These are phyloP conservation scores for Neolamprologus devosi DNA, from an alignment of 2,113 vertebrate species.

Conservation along the genomic window DNA sequence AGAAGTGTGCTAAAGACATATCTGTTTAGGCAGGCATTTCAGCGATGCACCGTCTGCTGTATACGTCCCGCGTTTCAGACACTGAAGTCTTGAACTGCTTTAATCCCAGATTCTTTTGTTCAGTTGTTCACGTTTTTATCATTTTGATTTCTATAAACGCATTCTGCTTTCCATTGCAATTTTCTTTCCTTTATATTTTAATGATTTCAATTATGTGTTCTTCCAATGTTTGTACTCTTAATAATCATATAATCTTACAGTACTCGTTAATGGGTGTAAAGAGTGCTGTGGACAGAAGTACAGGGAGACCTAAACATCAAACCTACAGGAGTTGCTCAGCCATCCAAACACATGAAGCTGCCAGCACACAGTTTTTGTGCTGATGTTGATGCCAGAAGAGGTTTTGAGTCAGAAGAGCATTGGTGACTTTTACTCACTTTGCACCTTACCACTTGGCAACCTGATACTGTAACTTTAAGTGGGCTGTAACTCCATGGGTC, in stretches of 20 bases:
- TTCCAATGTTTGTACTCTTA: background rate
- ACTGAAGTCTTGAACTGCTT: background rate
- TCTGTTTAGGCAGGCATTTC: background rate
- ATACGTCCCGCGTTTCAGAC: background rate
- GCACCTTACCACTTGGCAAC: background rate
- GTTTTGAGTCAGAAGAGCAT: background rate
- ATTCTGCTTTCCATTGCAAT: background rate
- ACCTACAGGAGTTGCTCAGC: background rate
- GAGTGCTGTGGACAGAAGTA: accelerated
- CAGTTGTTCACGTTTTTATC: background rate
- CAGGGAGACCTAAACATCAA: background rate
- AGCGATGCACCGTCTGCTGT: background rate
- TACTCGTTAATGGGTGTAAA: background rate
- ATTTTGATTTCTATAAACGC: accelerated
- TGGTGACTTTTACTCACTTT: background rate
- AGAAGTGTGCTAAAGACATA: background rate
- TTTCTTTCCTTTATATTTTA: background rate
- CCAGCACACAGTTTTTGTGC: background rate
- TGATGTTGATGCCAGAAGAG: background rate
- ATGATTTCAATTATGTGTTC: background rate
- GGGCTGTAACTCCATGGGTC: background rate
- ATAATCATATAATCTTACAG: background rate
- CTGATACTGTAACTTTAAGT: background rate
- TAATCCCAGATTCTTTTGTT: background rate
- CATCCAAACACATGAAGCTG: background rate